phyloP scores from a whole-genome alignment of 2,888 invertebrate species.

The Sarcophaga caerulescens region DNA sequence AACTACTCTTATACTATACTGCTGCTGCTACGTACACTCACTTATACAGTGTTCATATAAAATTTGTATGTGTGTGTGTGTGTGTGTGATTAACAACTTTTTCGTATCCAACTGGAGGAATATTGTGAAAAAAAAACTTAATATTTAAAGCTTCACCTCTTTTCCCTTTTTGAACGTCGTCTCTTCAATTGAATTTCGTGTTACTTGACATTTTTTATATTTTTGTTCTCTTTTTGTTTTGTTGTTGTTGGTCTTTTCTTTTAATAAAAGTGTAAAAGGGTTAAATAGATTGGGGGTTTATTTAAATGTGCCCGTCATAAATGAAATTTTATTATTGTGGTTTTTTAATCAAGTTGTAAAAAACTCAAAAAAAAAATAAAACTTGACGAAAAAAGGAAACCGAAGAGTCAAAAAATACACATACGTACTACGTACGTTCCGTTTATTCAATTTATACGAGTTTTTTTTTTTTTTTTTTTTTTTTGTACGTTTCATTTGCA shows the following conservation, averaged over 20 bases:
- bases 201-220: slow-evolving; percentile 33
- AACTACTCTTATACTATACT: no score
- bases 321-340: slow-evolving; percentile 49
- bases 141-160: slow-evolving; percentile 24
- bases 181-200: background rate
- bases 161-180: slow-evolving; percentile 10
- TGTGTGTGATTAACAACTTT: background rate
- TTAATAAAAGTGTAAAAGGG: slow-evolving; percentile 46
- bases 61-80: background rate
- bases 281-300: slow-evolving; percentile 49
- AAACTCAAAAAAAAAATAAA: background rate
- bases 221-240: background rate
- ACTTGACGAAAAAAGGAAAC: no score
- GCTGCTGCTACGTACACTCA: no score
- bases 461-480: background rate
- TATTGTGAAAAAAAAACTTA: slow-evolving; percentile 43
- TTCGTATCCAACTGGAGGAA: slow-evolving; percentile 34
- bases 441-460: background rate
- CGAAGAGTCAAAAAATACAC: no score
- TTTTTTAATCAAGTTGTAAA: slow-evolving; percentile 62
- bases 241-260: background rate
- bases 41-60: no score
- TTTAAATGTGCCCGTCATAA: slow-evolving; percentile 52
- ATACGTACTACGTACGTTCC: no score
- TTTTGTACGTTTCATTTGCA: no score